Base-by-base conservation (phyloP, 2,888 invertebrate genomes). In the Eilema griseolum region DNA sequence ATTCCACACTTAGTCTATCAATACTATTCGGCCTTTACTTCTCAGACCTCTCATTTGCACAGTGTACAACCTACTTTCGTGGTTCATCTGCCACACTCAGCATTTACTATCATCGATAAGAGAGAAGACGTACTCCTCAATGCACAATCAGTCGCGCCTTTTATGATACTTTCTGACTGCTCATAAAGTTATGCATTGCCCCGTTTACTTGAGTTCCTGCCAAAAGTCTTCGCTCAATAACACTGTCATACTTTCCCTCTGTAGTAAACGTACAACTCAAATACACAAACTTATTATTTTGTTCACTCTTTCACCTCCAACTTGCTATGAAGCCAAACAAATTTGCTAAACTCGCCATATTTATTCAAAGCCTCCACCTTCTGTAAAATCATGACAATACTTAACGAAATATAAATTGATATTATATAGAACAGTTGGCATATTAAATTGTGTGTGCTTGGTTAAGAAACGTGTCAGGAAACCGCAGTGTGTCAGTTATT, bases 401-500 rank as follows among this genome's bases (percentile, higher is more conserved):
- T 20, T 61, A 61, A 61, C 23, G 31, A 33, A 61, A 14, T 52
- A 64, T 31, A 20, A 20, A 28, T n/a, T n/a, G n/a, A n/a, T n/a
- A n/a, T n/a, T 64, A 52, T 52, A n/a, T 52, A 31, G 26, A 26
- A 26, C 14, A 23, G 26, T 5, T 37, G n/a, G 37, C 31, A 14
- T 60, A 46, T 66, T 66, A 66, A 66, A 61, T 46, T 67, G 52
- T 33, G 26, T 66, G 52, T 37, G 56, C 26, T 28, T 33, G 60
- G 70, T 56, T 69, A 68, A 70, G 57, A 64, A 66, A 64, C 26
- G 67, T 71, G 59, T 61, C 65, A 57, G 67, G 65, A 65, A 74
- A 77, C 71, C 59, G 67, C 62, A 77, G 80, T 78, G 76, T 78
- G 74, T 72, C 74, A 76, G 76, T 78, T 81, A 86, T 84, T 86